Percentiles rank a stretch among this genome's conserved stretches.
Evolutionary conservation across 2,888 invertebrate species (phyloP).

Genomic region (Criorhina ranunculi): DNA sequence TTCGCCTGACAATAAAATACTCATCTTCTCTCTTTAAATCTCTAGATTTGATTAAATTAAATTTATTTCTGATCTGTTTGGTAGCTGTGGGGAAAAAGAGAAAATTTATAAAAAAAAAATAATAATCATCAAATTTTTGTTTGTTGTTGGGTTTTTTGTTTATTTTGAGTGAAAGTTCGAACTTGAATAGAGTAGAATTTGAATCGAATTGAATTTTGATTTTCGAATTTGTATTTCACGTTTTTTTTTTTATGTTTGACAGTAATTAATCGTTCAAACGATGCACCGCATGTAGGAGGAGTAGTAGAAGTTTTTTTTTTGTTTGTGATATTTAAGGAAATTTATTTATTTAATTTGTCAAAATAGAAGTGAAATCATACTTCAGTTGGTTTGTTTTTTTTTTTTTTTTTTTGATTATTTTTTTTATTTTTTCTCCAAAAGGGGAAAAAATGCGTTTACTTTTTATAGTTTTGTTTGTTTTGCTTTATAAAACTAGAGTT

Average conservation of each 20-base stretch:
- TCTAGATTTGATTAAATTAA: conserved; percentile 75
- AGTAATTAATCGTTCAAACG: conserved; percentile 16
- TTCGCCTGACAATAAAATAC: conserved; percentile 76
- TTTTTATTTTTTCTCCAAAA: conserved; percentile 30
- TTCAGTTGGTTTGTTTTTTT: conserved; percentile 25
- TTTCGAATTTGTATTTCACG: conserved; percentile 5
- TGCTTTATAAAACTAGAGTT: conserved; percentile 62
- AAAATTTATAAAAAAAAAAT: conserved; percentile 74
- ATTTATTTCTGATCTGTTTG: conserved; percentile 77
- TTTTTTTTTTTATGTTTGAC: conserved; percentile 22
- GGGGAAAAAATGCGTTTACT: conserved; percentile 9
- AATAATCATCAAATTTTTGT: conserved; percentile 68
- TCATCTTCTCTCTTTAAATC: conserved; percentile 74
- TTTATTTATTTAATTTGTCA: conserved; percentile 49
- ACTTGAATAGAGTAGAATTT: conserved; percentile 57
- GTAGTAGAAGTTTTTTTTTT: conserved; percentile 26
- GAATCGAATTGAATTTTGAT: conserved; percentile 14
- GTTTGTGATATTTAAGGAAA: conserved; percentile 14
- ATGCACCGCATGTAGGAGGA: conserved; percentile 23
- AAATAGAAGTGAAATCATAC: conserved; percentile 49
- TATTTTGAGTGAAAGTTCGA: conserved; percentile 56
- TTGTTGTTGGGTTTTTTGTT: conserved; percentile 49
- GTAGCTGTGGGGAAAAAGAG: conserved; percentile 76
- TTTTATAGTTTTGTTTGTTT: conserved; percentile 49
- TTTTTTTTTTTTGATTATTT: conserved; percentile 39